A percentile compares a stretch with the other conserved stretches of the same genome.
Evolutionary conservation across 64 coral and sea anemone species (phyloP).

Genomic region (Orbicella faveolata): DNA sequence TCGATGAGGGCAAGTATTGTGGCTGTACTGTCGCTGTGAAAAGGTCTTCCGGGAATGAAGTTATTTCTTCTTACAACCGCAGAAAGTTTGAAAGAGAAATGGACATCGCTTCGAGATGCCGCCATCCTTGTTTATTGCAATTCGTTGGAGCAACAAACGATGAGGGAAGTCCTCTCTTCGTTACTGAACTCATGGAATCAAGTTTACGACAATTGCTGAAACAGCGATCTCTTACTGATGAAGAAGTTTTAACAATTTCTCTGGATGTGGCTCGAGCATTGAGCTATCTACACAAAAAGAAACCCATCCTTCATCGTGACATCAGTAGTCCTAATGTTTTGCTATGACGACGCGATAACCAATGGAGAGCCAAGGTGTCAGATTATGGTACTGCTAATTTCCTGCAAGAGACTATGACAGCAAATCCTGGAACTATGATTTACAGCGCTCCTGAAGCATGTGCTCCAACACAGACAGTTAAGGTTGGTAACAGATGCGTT

Average conservation of each 20-base stretch:
- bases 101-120: constrained; percentile 20
- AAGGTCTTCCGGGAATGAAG: not conserved
- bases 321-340: constrained; percentile 58
- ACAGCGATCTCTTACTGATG: not conserved
- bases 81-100: constrained; percentile 56
- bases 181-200: constrained; percentile 27
- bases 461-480: not conserved
- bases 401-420: not conserved
- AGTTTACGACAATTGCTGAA: constrained; percentile 23
- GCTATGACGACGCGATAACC: constrained; percentile 2
- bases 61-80: constrained; percentile 29
- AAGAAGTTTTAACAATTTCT: not conserved
- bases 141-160: constrained; percentile 34
- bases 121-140: constrained; percentile 32
- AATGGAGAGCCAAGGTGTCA: constrained; percentile 41
- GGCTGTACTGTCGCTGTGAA: constrained; percentile 55
- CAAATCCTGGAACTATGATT: not conserved
- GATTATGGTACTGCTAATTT: constrained; percentile 42
- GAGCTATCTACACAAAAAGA: constrained; percentile 24
- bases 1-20: constrained; percentile 9
- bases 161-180: constrained; percentile 8
- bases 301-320: constrained; percentile 38
- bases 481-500: not conserved
- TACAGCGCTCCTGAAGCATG: constrained; percentile 38
- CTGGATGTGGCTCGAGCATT: constrained; percentile 35